These are phyloP conservation scores for Capromys pilorides DNA, from an alignment of 2,797 vertebrate species.

Conservation along the genomic window DNA sequence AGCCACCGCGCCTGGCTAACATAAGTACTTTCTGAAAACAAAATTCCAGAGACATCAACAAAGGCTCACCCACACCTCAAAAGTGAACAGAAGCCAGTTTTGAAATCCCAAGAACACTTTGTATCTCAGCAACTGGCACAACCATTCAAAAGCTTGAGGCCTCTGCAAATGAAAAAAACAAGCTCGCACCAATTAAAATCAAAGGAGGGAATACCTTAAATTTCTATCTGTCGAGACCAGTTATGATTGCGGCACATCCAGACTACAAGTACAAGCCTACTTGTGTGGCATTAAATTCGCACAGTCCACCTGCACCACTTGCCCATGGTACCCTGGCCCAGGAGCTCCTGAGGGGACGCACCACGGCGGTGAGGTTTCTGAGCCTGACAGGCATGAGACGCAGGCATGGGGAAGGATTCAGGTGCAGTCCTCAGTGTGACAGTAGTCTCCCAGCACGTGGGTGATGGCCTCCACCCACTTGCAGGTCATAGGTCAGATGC, in stretches of 20 bases:
- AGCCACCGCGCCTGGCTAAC: neutral
- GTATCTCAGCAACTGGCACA: neutral
- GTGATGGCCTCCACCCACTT: too few species aligned
- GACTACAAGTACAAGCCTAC: neutral
- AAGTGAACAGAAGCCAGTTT: neutral
- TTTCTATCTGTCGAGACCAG: neutral
- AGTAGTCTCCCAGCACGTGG: neutral
- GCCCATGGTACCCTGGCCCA: neutral
- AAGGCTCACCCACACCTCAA: neutral
- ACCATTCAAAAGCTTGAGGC: neutral
- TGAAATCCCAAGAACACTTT: neutral
- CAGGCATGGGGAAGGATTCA: neutral
- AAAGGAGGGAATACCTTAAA: neutral
- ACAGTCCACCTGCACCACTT: too few species aligned
- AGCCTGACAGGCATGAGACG: neutral
- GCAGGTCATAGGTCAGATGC: neutral
- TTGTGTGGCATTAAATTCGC: accelerated
- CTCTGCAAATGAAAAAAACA: neutral
- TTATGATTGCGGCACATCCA: neutral
- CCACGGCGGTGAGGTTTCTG: neutral
- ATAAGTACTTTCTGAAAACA: neutral
- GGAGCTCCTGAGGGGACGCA: neutral
- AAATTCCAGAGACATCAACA: neutral
- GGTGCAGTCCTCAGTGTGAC: neutral
- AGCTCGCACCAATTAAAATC: neutral